These are phyloP conservation scores for Orthonychiurus folsomi DNA, from an alignment of 2,888 invertebrate genomes.

Conservation along the genomic window DNA sequence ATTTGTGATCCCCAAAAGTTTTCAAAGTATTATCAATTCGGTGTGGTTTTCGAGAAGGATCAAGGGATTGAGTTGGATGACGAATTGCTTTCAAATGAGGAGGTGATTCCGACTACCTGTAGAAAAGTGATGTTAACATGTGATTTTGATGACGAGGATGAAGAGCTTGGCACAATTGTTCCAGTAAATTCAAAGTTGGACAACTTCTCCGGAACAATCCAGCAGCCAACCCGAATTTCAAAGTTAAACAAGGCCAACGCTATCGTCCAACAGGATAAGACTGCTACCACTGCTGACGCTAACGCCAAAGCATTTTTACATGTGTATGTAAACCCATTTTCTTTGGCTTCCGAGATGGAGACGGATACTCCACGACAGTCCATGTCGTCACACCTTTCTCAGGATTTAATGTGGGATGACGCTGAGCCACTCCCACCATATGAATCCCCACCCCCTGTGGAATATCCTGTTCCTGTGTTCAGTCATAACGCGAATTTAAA, in stretches of 20 bases:
- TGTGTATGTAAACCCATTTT: slow-evolving; percentile 33
- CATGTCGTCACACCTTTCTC: slow-evolving; percentile 10
- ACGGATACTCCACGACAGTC: background rate
- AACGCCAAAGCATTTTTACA: slow-evolving; percentile 9
- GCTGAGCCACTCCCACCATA: slow-evolving; percentile 29
- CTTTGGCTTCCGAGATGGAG: slow-evolving; percentile 32
- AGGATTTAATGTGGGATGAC: slow-evolving; percentile 16
- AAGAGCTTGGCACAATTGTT: slow-evolving; percentile 38
- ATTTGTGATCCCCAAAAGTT: slow-evolving; percentile 34
- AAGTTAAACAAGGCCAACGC: background rate
- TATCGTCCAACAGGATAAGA: background rate
- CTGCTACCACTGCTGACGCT: background rate
- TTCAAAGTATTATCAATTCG: slow-evolving; percentile 41
- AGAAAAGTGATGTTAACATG: slow-evolving; percentile 26
- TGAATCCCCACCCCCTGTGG: slow-evolving; percentile 31
- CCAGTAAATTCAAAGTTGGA: slow-evolving; percentile 14
- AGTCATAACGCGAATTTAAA: slow-evolving; percentile 28
- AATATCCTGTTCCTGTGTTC: slow-evolving; percentile 28
- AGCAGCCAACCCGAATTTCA: background rate
- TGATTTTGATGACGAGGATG: slow-evolving; percentile 25
- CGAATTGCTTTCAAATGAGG: slow-evolving; percentile 10
- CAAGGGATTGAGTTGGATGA: slow-evolving; percentile 19
- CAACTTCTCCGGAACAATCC: background rate
- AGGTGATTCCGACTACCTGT: background rate
- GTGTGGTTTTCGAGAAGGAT: slow-evolving; percentile 35